These are phyloP conservation scores for Aplochiton taeniatus DNA, from an alignment of 2,797 vertebrate genomes.

Conservation along the genomic window DNA sequence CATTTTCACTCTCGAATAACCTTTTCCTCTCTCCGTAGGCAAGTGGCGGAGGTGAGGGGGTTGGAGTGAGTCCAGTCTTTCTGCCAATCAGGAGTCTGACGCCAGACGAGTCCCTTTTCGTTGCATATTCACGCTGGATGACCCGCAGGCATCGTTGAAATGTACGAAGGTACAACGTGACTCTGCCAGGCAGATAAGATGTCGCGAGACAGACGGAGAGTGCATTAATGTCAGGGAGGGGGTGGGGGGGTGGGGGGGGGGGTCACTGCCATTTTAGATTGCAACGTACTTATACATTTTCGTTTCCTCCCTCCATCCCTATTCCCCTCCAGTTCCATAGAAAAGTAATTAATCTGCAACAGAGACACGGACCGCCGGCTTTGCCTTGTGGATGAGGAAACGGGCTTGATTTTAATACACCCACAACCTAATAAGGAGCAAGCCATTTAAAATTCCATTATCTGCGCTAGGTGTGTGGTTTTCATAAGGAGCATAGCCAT, in stretches of 20 bases:
- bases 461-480: constrained; percentile 63
- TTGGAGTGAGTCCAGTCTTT: constrained; percentile 32
- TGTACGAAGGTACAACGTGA: too few species aligned
- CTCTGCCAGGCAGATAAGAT: neutral
- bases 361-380: constrained; percentile 64
- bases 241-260: neutral
- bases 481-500: constrained; percentile 58
- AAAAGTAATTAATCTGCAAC: constrained; percentile 78
- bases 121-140: constrained; percentile 64
- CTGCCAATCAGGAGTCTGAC: constrained; percentile 48
- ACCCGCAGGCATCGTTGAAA: too few species aligned
- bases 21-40: too few species aligned
- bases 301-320: constrained; percentile 42
- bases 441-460: constrained; percentile 80
- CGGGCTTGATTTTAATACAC: constrained; percentile 72
- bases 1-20: too few species aligned
- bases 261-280: constrained; percentile 50
- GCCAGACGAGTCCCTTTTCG: constrained; percentile 58
- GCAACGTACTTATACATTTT: constrained; percentile 61
- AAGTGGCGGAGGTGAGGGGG: neutral
- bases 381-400: constrained; percentile 61
- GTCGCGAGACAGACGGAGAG: neutral
- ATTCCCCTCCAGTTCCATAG: constrained; percentile 49
- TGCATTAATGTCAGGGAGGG: neutral
- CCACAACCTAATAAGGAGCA: constrained; percentile 72